Evolutionary conservation across 2,113 vertebrate genomes (phyloP).

Genomic region (Anoura caudifer): DNA sequence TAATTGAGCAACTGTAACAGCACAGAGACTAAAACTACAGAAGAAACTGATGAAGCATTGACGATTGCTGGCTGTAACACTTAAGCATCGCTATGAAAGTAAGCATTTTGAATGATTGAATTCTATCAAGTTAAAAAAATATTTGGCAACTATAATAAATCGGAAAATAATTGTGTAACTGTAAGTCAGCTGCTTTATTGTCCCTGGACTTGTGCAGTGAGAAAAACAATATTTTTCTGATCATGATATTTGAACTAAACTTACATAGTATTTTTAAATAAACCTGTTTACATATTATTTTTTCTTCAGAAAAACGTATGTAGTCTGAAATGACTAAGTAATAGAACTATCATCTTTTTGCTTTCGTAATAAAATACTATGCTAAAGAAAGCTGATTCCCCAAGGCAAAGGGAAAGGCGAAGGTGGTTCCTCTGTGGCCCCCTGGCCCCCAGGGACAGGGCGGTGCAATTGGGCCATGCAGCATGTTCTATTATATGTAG

Average conservation of each 20-base stretch:
- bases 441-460: not conserved
- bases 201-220: not conserved
- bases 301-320: not conserved
- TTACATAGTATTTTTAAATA: not conserved
- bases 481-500: rapidly evolving
- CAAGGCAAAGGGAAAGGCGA: not conserved
- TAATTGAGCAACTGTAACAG: not conserved
- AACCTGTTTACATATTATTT: not conserved
- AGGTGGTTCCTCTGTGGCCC: not conserved
- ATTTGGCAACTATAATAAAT: not conserved
- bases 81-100: constrained; percentile 75
- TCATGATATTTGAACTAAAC: not conserved
- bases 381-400: not conserved
- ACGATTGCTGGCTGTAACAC: constrained; percentile 63
- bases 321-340: not conserved
- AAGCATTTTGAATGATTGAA: constrained; percentile 53
- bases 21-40: constrained; percentile 58
- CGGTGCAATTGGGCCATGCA: too few relatives aligned
- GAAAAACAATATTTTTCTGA: not conserved
- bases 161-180: not conserved
- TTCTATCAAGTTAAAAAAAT: not conserved
- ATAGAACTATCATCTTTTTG: not conserved
- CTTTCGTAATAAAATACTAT: not conserved
- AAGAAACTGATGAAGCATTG: constrained; percentile 80
- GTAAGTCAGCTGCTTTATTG: not conserved